Percentiles rank a stretch among this genome's conserved stretches.
Evolutionary conservation across 2,113 vertebrate genomes (phyloP).

Genomic region (Puntigrus tetrazona): DNA sequence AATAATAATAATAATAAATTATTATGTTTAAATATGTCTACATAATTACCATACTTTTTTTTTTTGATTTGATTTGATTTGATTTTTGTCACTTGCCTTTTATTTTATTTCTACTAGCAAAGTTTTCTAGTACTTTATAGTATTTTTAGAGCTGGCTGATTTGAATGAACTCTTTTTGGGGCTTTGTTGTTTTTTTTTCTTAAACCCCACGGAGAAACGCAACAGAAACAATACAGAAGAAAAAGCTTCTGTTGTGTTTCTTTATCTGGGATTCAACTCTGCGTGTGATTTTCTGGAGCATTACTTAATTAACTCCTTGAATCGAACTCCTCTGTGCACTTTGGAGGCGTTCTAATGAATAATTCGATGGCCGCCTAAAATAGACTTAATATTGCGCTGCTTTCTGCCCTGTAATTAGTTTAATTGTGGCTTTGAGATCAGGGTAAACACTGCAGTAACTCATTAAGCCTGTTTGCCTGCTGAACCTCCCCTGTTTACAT

Average conservation of each 20-base stretch:
- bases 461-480: background rate
- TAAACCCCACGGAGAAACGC: background rate
- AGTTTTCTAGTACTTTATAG: background rate
- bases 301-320: conserved; percentile 36
- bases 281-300: background rate
- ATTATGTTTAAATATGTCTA: no score
- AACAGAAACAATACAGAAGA: background rate
- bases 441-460: background rate
- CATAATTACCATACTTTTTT: no score
- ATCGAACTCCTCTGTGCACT: conserved; percentile 67
- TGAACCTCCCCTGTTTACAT: conserved; percentile 7
- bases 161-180: background rate
- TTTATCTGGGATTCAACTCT: background rate
- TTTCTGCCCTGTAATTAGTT: conserved; percentile 19
- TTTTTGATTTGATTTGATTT: no score
- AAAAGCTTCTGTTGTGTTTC: background rate
- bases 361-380: background rate
- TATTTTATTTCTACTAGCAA: no score
- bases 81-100: no score
- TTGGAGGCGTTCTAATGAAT: conserved; percentile 50
- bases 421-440: conserved; percentile 24
- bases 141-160: background rate
- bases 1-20: no score
- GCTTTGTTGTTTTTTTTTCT: no score
- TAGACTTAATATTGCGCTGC: background rate